phyloP scores from a whole-genome alignment of 1,140 invertebrate species.

The Papilio polyxenes region DNA sequence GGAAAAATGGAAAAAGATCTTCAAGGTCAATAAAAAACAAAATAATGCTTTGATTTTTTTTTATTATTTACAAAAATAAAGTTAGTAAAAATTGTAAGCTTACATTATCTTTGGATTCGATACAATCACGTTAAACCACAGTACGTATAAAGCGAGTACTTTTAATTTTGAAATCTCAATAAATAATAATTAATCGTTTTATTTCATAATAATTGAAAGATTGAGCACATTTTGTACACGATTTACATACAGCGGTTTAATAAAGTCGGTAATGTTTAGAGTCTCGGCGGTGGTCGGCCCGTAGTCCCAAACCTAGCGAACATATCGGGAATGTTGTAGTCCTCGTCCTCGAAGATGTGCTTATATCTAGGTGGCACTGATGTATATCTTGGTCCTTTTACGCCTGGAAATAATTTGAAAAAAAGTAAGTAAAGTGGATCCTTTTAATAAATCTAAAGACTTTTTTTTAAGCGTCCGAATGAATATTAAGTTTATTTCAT shows the following conservation, averaged over 20 bases:
- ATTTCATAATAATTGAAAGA: background rate
- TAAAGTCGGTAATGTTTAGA: background rate
- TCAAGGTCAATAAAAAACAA: background rate
- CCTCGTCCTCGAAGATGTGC: background rate
- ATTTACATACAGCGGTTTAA: background rate
- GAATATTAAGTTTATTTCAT: too few species aligned
- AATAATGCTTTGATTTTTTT: background rate
- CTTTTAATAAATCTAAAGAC: background rate
- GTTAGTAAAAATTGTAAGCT: slow-evolving; percentile 1
- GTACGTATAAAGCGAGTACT: background rate
- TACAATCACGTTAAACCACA: background rate
- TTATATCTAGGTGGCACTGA: background rate
- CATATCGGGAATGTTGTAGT: slow-evolving; percentile 25
- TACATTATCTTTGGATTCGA: slow-evolving; percentile 1
- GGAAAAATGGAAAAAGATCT: background rate
- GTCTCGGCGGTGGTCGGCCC: background rate
- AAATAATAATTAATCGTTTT: background rate
- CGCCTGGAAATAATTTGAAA: slow-evolving; percentile 9
- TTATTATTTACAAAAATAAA: slow-evolving; percentile 15
- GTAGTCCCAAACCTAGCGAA: slow-evolving; percentile 16
- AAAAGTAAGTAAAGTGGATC: background rate
- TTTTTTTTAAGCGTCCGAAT: too few species aligned
- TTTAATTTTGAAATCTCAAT: background rate
- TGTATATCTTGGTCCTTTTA: background rate
- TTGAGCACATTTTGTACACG: background rate